Evolutionary conservation across 1,140 invertebrate genomes (phyloP).

Genomic region (Maniola jurtina): DNA sequence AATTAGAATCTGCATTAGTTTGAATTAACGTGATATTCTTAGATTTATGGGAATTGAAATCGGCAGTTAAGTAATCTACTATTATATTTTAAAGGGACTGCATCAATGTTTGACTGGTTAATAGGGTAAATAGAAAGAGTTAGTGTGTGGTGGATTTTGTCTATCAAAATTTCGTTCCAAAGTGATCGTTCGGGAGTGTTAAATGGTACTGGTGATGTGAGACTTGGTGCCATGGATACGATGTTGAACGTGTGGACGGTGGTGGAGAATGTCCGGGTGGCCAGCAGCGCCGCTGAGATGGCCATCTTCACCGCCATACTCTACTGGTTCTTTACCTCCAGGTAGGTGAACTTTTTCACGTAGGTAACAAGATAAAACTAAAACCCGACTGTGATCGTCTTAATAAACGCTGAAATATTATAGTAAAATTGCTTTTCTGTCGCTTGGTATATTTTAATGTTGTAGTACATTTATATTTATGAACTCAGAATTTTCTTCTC

Average conservation of each 20-base stretch:
- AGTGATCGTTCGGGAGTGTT: conserved; percentile 30
- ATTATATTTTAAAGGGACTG: not conserved
- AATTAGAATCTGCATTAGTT: too few relatives aligned
- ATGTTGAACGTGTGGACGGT: conserved; percentile 66
- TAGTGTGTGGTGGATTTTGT: conserved; percentile 1
- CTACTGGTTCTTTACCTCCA: conserved; percentile 78
- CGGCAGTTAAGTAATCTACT: not conserved
- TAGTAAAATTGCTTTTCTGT: too few relatives aligned
- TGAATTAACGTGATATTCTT: too few relatives aligned
- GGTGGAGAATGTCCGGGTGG: conserved; percentile 68
- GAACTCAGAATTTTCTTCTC: too few relatives aligned
- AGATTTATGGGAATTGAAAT: conserved; percentile 14
- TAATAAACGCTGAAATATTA: too few relatives aligned
- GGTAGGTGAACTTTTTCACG: conserved; percentile 37
- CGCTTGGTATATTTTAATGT: too few relatives aligned
- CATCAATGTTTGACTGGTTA: not conserved
- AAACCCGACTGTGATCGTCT: too few relatives aligned
- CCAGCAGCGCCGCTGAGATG: conserved; percentile 67
- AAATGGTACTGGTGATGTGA: conserved; percentile 64
- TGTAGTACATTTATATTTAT: too few relatives aligned
- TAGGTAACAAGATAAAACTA: too few relatives aligned
- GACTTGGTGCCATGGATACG: conserved; percentile 54
- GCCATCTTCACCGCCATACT: conserved; percentile 73
- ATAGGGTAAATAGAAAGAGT: not conserved
- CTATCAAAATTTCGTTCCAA: conserved; percentile 9